phyloP scores from a whole-genome alignment of 2,113 vertebrate genomes.

The Cyprinodon tularosa region DNA sequence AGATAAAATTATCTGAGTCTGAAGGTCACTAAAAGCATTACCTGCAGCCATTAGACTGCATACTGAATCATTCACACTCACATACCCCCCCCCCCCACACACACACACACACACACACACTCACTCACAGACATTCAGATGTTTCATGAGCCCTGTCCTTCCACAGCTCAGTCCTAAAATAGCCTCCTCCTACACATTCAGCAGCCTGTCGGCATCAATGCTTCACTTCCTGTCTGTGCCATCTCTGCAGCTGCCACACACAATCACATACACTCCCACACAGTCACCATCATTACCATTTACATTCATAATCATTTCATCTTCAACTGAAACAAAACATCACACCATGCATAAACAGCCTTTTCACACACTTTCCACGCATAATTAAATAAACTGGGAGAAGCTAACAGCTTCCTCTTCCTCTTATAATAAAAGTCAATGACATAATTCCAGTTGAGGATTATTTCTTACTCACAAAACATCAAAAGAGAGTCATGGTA shows the following conservation, averaged over 20 bases:
- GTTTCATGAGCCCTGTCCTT: slow-evolving; percentile 43
- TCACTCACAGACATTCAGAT: slow-evolving; percentile 38
- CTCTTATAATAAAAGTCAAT: slow-evolving; percentile 4
- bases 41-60: slow-evolving; percentile 18
- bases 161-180: slow-evolving; percentile 62
- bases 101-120: slow-evolving; percentile 21
- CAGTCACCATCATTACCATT: not conserved
- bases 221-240: slow-evolving; percentile 70
- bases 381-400: not conserved
- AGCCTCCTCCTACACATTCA: slow-evolving; percentile 62
- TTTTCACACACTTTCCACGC: slow-evolving; percentile 30
- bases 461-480: slow-evolving; percentile 17
- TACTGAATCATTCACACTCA: slow-evolving; percentile 7
- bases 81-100: not conserved
- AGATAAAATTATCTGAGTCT: slow-evolving; percentile 20
- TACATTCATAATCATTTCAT: slow-evolving; percentile 21
- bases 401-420: slow-evolving; percentile 12
- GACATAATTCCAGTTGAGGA: not conserved
- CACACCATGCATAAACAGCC: not conserved
- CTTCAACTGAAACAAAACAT: slow-evolving; percentile 16
- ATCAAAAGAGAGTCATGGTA: not conserved
- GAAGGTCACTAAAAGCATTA: slow-evolving; percentile 31
- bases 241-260: slow-evolving; percentile 25
- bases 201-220: slow-evolving; percentile 25
- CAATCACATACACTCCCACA: slow-evolving; percentile 9